A percentile compares a stretch with the other conserved stretches of the same genome.
Evolutionary conservation across 2,888 invertebrate genomes (phyloP).

Genomic region (Phrixothrix hirtus): DNA sequence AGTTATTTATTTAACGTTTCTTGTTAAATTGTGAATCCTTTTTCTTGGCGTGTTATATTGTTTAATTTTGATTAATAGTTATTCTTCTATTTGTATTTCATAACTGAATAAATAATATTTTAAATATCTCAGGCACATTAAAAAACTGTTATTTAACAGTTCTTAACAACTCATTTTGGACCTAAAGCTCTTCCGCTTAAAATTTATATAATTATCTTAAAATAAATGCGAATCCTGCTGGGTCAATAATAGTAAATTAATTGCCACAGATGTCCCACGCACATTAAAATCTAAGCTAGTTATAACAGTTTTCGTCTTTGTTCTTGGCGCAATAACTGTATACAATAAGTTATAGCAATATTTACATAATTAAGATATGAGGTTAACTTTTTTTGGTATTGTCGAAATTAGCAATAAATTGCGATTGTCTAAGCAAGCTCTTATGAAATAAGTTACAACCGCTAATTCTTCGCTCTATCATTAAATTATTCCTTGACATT

Average conservation of each 20-base stretch:
- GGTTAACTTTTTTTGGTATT: slow-evolving; percentile 8
- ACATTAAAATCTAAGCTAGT: neutral
- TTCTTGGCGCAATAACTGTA: slow-evolving; percentile 18
- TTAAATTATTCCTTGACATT: slow-evolving; percentile 48
- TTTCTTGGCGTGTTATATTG: too few relatives aligned
- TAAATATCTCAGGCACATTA: too few relatives aligned
- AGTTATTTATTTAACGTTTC: too few relatives aligned
- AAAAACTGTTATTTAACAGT: neutral
- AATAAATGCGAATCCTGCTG: neutral
- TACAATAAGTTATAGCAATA: slow-evolving; percentile 19
- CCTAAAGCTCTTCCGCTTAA: neutral
- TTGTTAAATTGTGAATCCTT: too few relatives aligned
- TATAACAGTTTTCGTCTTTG: slow-evolving; percentile 6
- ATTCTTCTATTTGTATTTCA: too few relatives aligned
- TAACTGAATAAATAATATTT: too few relatives aligned
- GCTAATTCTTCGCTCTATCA: slow-evolving; percentile 36
- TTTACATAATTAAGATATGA: slow-evolving; percentile 16
- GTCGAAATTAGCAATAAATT: slow-evolving; percentile 11
- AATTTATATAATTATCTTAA: neutral
- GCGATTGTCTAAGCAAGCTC: neutral
- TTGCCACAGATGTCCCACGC: neutral
- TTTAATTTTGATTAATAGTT: too few relatives aligned
- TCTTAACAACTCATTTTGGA: neutral
- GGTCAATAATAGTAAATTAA: neutral
- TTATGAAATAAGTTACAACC: slow-evolving; percentile 30